Evolutionary conservation across 2,888 invertebrate species (phyloP), one percentile per base, ranked within the genome.

Genomic region (Eupithecia subfuscata): DNA sequence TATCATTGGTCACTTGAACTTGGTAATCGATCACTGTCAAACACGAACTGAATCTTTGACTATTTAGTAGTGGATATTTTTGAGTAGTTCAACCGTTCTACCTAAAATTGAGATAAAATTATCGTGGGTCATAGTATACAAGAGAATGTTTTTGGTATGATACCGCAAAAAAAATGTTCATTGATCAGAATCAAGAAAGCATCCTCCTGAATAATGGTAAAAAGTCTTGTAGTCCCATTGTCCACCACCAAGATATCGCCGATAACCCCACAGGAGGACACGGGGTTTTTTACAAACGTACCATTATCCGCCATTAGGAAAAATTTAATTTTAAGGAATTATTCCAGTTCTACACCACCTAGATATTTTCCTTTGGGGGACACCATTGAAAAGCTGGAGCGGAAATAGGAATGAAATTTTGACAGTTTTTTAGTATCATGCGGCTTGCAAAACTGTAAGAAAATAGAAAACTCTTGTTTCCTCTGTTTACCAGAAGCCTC

Each of bases 11-110:
- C 30, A 30, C 68, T 67, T 68, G 52, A 72, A 69, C 70, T 71
- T 70, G 8, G 48, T 8, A 64, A 69, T 73, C 73, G 71, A 76
- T 76, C 75, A 73, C 73, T 73, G 70, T 56, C 56, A 22, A 56
- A 22, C 2, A 56, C 14, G 18, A 56, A n/a, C 52, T 52, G 52
- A 7, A 48, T n/a, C 52, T n/a, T 9, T n/a, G 2, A 37, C 7
- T 37, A 37, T 37, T 1, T 43, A 52, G 52, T 52, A n/a, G 52
- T 5, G 18, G n/a, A 48, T n/a, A 48, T 48, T 48, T 48, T 48
- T 48, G 48, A 48, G 48, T 22, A 56, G n/a, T 56, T 56, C 0
- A 22, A 48, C 8, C 48, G 18, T 48, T 5, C 8, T 48, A 48
- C 18, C 18, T 18, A 48, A 16, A 48, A 48, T 18, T 48, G 14